These are phyloP conservation scores for Mongoloraphidia duomilia DNA, from an alignment of 2,888 invertebrate species.

Conservation along the genomic window DNA sequence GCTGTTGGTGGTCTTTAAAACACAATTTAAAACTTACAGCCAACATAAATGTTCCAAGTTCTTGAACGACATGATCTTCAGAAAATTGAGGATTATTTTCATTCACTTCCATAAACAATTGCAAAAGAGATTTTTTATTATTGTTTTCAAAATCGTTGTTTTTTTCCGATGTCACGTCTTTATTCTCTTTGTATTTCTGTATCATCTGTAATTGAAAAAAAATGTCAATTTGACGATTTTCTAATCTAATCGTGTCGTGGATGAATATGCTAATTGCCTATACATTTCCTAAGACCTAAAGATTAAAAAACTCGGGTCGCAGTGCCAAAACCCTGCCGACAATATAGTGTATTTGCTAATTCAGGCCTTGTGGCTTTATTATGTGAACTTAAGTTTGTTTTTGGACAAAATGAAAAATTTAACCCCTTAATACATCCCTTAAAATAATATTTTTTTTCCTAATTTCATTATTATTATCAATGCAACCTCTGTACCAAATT, in stretches of 20 bases:
- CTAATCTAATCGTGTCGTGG: background rate
- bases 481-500: too few relatives aligned
- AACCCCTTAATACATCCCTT: too few relatives aligned
- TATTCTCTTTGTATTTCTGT: background rate
- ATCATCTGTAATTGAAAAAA: slow-evolving; percentile 1
- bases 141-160: background rate
- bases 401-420: too few relatives aligned
- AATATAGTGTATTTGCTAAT: too few relatives aligned
- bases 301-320: background rate
- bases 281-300: background rate
- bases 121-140: slow-evolving; percentile 31
- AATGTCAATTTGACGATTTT: background rate
- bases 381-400: too few relatives aligned
- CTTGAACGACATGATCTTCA: slow-evolving; percentile 42
- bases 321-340: too few relatives aligned
- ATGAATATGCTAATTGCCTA: background rate
- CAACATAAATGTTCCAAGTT: slow-evolving; percentile 46
- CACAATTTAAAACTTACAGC: slow-evolving; percentile 32
- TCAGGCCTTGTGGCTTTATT: too few relatives aligned
- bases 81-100: slow-evolving; percentile 34
- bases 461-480: too few relatives aligned
- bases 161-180: background rate
- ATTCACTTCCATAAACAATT: slow-evolving; percentile 38
- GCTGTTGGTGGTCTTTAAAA: too few relatives aligned
- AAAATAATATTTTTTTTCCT: too few relatives aligned